Conservation (phyloP, 2,797 vertebrate species). For the Microtus californicus region DNA sequence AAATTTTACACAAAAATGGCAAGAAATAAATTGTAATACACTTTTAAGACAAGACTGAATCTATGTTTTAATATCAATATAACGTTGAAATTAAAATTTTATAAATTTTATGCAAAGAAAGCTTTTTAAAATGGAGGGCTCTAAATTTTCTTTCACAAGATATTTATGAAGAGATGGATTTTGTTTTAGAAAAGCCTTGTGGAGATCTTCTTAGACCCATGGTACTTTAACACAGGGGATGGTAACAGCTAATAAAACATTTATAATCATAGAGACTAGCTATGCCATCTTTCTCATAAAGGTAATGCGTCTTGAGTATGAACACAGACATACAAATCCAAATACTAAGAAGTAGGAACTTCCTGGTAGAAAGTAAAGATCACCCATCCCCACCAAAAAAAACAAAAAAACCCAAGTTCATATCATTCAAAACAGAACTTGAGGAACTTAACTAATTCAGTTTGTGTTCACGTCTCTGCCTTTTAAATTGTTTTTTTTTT, state of each 20-base stretch:
- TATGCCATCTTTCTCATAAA: constrained; percentile 7
- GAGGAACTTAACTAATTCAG: constrained; percentile 32
- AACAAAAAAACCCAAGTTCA: background rate
- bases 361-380: constrained; percentile 47
- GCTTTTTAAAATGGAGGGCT: constrained; percentile 88
- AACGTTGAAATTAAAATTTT: constrained; percentile 87
- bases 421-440: constrained; percentile 62
- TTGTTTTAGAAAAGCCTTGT: constrained; percentile 69
- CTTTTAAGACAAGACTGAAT: constrained; percentile 95
- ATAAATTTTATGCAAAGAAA: constrained; percentile 87
- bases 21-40: constrained; percentile 99
- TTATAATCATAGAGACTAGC: background rate
- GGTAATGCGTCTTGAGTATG: constrained; percentile 19
- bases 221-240: background rate
- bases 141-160: constrained; percentile 89
- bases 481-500: background rate
- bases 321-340: background rate
- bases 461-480: background rate
- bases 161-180: constrained; percentile 75
- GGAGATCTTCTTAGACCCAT: constrained; percentile 65
- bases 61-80: constrained; percentile 92
- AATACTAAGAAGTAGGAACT: constrained; percentile 11
- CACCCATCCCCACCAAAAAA: background rate
- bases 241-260: background rate
- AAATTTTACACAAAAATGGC: constrained; percentile 99